phyloP scores from a whole-genome alignment of 53 echinoderm and acorn worm genomes.

The Paelopatides confundens region DNA sequence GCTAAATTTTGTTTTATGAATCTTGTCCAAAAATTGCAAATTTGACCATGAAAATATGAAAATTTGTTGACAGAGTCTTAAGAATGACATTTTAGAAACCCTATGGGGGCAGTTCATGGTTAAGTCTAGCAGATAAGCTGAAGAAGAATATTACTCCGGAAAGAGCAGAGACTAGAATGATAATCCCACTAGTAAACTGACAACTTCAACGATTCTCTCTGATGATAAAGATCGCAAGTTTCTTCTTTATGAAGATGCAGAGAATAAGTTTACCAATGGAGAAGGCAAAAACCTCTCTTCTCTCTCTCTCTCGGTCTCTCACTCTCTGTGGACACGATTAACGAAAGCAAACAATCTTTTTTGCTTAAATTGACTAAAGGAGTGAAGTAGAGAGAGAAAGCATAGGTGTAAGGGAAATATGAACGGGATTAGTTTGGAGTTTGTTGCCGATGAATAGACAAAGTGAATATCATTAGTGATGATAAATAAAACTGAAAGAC shows the following conservation, averaged over 20 bases:
- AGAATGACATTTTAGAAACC: constrained; percentile 41
- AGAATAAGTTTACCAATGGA: background rate
- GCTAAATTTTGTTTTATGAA: constrained; percentile 5
- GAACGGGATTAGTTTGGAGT: background rate
- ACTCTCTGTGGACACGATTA: background rate
- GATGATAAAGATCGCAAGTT: background rate
- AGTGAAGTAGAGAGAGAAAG: background rate
- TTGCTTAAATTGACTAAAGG: background rate
- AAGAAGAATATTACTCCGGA: constrained; percentile 11
- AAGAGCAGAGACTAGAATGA: constrained; percentile 2
- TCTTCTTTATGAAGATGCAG: background rate
- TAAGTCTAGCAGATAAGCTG: constrained; percentile 8
- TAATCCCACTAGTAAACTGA: background rate
- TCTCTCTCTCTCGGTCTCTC: background rate
- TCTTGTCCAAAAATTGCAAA: constrained; percentile 41
- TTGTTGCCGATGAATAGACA: background rate
- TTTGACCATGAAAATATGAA: constrained; percentile 45
- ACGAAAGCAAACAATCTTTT: background rate
- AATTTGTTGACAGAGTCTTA: constrained; percentile 40
- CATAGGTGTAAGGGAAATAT: background rate
- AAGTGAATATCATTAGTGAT: background rate
- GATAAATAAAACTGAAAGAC: background rate
- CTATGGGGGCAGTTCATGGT: constrained; percentile 45
- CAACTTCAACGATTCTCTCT: background rate
- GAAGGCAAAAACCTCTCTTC: background rate